Conservation (phyloP, 2,113 vertebrate genomes). For the Oryzias celebensis region DNA sequence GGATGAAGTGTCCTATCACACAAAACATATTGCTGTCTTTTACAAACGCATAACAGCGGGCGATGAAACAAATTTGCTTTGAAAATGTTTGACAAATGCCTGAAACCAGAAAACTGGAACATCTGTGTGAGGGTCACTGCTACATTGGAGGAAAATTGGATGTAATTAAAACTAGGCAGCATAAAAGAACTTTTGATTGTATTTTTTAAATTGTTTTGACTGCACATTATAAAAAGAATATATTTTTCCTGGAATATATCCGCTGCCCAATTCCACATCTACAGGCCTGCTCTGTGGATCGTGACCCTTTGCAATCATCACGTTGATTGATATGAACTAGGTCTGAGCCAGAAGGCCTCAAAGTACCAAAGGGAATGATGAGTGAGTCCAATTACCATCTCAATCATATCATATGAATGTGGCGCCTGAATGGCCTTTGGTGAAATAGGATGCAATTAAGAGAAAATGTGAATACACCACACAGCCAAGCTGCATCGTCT, state of each 20-base stretch:
- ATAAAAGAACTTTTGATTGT: not conserved
- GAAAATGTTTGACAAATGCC: conserved; percentile 24
- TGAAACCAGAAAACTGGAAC: not conserved
- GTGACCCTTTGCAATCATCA: conserved; percentile 5
- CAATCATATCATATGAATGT: not conserved
- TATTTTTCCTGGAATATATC: too few species aligned
- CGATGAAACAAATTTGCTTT: conserved; percentile 26
- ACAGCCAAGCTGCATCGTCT: not conserved
- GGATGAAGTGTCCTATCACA: conserved; percentile 18
- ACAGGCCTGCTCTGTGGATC: conserved; percentile 2
- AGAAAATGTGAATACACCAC: not conserved
- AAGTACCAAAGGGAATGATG: not conserved
- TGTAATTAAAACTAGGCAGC: not conserved
- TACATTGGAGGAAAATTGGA: conserved; percentile 4
- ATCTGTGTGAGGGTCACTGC: conserved; percentile 20
- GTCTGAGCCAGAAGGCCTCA: conserved; percentile 6
- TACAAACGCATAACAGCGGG: conserved; percentile 4
- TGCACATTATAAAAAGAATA: too few species aligned
- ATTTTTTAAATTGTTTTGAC: too few species aligned
- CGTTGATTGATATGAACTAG: conserved; percentile 14
- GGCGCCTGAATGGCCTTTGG: not conserved
- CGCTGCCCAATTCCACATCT: too few species aligned
- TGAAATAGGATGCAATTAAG: conserved; percentile 5
- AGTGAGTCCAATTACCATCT: not conserved
- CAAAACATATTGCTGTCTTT: not conserved